Percentiles rank a stretch among this genome's conserved stretches.
These are phyloP conservation scores for Chaetodon auriga DNA, from an alignment of 2,113 vertebrate species.

Conservation along the genomic window DNA sequence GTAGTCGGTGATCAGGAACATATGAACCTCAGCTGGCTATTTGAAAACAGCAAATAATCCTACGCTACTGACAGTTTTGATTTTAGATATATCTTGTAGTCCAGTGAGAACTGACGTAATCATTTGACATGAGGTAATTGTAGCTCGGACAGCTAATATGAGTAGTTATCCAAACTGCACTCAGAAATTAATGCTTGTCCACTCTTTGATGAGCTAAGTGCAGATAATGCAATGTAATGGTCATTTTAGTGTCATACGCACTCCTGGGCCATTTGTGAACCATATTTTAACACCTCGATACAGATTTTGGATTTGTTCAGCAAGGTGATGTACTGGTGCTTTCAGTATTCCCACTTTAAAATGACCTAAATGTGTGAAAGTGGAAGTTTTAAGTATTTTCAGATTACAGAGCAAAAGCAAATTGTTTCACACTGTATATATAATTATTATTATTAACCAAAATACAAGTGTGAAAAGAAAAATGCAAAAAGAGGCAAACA, in stretches of 20 bases:
- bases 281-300: constrained; percentile 12
- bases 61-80: background rate
- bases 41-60: constrained; percentile 6
- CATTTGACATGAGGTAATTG: constrained; percentile 2
- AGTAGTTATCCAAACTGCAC: constrained; percentile 9
- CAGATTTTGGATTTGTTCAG: background rate
- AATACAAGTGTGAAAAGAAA: constrained; percentile 18
- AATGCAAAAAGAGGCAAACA: constrained; percentile 7
- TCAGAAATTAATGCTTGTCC: constrained; percentile 11
- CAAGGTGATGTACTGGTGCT: background rate
- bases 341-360: background rate
- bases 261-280: constrained; percentile 21
- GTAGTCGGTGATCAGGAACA: constrained; percentile 10
- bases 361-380: background rate
- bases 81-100: background rate
- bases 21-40: constrained; percentile 21
- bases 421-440: background rate
- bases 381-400: background rate
- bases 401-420: background rate
- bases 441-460: constrained; percentile 12
- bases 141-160: background rate
- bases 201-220: constrained; percentile 16
- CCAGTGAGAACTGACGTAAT: background rate
- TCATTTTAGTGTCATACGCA: constrained; percentile 27
- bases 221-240: constrained; percentile 19